Conservation (phyloP, 2,113 vertebrate genomes). For the Stomatorhinus ivindoensis region DNA sequence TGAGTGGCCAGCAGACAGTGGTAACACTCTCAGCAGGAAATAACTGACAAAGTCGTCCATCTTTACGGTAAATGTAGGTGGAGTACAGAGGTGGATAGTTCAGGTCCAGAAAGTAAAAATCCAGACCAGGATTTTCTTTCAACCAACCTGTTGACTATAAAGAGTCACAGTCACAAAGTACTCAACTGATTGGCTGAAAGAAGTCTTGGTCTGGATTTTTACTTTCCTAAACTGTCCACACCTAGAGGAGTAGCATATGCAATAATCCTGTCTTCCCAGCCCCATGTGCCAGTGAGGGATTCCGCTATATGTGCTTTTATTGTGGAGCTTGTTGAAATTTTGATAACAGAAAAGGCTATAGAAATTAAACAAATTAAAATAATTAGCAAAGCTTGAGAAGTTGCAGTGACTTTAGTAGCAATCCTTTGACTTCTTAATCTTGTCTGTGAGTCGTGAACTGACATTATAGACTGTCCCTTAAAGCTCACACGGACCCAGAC, state of each 20-base stretch:
- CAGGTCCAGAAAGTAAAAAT: no score
- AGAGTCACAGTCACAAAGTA: no score
- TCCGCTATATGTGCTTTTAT: not conserved
- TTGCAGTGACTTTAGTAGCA: not conserved
- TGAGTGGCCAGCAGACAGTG: not conserved
- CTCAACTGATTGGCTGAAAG: no score
- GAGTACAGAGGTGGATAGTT: no score
- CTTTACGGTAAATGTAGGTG: no score
- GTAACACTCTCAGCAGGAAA: not conserved
- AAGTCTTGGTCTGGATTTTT: no score
- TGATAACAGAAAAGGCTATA: not conserved
- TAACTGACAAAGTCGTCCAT: no score
- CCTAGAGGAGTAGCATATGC: not conserved
- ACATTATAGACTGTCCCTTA: not conserved
- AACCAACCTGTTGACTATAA: no score
- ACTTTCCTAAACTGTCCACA: no score
- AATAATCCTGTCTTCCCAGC: not conserved
- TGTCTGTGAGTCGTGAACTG: not conserved
- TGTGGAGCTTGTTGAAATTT: not conserved
- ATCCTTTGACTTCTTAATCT: not conserved
- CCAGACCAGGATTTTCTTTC: no score
- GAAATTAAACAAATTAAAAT: not conserved
- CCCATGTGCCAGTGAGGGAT: not conserved
- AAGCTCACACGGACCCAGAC: not conserved
- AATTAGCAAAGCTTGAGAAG: not conserved